phyloP scores from a whole-genome alignment of 2,113 vertebrate species.

The Gila orcuttii region DNA sequence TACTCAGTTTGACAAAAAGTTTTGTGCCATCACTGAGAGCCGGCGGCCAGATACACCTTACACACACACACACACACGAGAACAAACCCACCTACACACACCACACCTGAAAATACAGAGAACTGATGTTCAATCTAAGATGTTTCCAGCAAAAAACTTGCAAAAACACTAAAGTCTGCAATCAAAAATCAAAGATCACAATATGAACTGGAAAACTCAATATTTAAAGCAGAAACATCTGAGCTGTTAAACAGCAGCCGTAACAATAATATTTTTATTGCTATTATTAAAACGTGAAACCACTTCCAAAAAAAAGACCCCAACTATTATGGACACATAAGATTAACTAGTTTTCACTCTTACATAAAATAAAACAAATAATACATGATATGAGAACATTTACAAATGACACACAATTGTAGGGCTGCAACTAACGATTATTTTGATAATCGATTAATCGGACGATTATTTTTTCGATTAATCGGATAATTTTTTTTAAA shows the following conservation, averaged over 20 bases:
- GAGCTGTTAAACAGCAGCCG: neutral
- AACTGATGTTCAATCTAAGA: neutral
- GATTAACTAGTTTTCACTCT: neutral
- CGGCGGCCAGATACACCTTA: constrained; percentile 32
- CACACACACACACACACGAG: neutral
- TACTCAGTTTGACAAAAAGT: constrained; percentile 48
- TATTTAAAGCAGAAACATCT: no score
- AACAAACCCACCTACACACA: neutral
- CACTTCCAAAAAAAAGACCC: neutral
- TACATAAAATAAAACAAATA: neutral
- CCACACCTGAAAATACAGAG: neutral
- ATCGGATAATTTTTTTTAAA: no score
- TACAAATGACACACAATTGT: neutral
- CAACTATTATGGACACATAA: neutral
- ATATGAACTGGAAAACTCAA: no score
- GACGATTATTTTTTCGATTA: no score
- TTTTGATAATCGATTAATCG: no score
- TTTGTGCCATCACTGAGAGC: constrained; percentile 30
- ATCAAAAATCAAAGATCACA: no score
- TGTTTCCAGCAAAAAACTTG: neutral
- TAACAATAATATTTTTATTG: no score
- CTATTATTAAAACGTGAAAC: neutral
- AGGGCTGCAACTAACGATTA: no score
- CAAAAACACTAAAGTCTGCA: neutral
- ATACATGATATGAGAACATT: neutral